Percentiles rank a stretch among this genome's conserved stretches.
phyloP scores from a whole-genome alignment of 2,888 invertebrate species.

The Chrysolina haemoptera region DNA sequence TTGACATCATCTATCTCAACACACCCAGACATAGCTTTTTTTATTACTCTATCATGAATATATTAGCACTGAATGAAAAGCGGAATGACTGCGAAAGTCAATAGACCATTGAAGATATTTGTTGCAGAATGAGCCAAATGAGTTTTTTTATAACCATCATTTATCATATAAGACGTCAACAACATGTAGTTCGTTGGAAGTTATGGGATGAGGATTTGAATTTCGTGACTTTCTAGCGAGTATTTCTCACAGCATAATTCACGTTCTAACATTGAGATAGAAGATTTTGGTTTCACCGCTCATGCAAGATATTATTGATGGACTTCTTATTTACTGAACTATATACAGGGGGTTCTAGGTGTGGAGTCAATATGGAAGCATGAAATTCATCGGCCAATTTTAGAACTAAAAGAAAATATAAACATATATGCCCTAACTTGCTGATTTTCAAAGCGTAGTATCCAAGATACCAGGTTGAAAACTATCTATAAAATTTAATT shows the following conservation, averaged over 20 bases:
- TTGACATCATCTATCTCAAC: slow-evolving; percentile 18
- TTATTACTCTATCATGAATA: slow-evolving; percentile 20
- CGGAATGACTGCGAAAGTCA: not conserved
- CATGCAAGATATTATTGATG: slow-evolving; percentile 13
- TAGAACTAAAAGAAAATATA: too few relatives aligned
- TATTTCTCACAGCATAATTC: slow-evolving; percentile 4
- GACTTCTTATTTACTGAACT: not conserved
- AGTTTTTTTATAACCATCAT: slow-evolving; percentile 5
- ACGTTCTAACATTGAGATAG: not conserved
- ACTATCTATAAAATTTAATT: too few relatives aligned
- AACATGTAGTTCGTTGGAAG: slow-evolving; percentile 13
- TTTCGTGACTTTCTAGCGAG: not conserved
- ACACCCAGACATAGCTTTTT: slow-evolving; percentile 10
- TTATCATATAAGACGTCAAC: slow-evolving; percentile 19
- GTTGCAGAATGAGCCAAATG: slow-evolving; percentile 10
- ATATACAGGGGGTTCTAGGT: too few relatives aligned
- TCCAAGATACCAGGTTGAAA: too few relatives aligned
- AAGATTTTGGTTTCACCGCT: slow-evolving; percentile 4
- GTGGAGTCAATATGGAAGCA: too few relatives aligned
- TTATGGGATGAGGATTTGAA: slow-evolving; percentile 17
- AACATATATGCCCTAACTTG: too few relatives aligned
- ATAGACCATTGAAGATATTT: slow-evolving; percentile 20
- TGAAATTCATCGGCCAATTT: too few relatives aligned
- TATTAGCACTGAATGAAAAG: slow-evolving; percentile 17
- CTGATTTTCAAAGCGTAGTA: too few relatives aligned